Evolutionary conservation across 2,888 invertebrate species (phyloP).

Genomic region (Hirtodrosophila confusa): DNA sequence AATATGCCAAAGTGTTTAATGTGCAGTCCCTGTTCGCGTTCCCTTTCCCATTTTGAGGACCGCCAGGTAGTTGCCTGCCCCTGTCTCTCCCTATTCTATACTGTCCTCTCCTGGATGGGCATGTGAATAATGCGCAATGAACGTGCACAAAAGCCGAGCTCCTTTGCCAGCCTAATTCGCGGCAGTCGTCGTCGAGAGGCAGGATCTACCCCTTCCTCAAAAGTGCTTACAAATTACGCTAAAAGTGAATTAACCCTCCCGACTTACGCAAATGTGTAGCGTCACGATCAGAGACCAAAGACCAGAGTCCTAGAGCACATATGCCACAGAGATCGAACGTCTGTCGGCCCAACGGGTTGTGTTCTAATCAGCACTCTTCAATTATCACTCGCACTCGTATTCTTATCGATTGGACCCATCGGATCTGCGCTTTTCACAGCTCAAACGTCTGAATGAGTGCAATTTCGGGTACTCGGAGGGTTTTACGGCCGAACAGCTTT

Average conservation of each 20-base stretch:
- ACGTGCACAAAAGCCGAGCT: constrained; percentile 54
- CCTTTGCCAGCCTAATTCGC: constrained; percentile 47
- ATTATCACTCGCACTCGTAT: constrained; percentile 53
- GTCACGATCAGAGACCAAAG: constrained; percentile 45
- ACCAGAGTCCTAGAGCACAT: constrained; percentile 19
- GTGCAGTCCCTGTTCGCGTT: constrained; percentile 40
- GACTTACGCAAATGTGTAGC: constrained; percentile 58
- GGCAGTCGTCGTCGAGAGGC: constrained; percentile 26
- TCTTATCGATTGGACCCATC: constrained; percentile 51
- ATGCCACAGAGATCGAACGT: constrained; percentile 51
- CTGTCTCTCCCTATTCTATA: constrained; percentile 2
- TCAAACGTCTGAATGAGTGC: not conserved
- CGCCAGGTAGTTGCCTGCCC: constrained; percentile 57
- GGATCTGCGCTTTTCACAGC: constrained; percentile 56
- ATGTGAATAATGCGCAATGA: constrained; percentile 58
- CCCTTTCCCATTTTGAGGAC: constrained; percentile 23
- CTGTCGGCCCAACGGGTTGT: constrained; percentile 48
- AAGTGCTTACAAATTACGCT: constrained; percentile 71
- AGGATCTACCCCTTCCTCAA: constrained; percentile 12
- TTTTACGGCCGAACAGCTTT: constrained; percentile 43
- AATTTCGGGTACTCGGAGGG: constrained; percentile 9
- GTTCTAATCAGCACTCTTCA: constrained; percentile 40
- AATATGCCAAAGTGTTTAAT: constrained; percentile 64
- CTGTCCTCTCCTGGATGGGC: constrained; percentile 28
- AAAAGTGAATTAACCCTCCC: constrained; percentile 65